phyloP scores from a whole-genome alignment of 1,140 invertebrate genomes.

The Drosophila cardini region DNA sequence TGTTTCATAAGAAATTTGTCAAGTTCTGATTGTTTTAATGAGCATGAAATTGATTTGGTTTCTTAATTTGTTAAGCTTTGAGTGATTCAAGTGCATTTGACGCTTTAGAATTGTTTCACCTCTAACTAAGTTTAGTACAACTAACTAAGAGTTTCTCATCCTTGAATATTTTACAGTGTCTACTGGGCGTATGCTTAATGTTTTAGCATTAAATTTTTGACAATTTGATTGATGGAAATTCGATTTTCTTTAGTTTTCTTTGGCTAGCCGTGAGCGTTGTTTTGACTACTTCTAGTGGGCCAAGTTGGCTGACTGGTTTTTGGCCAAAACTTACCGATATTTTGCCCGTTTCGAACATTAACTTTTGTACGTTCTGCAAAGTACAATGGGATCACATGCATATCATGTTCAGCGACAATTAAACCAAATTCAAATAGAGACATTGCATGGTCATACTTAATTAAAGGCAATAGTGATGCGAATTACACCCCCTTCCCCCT shows the following conservation, averaged over 20 bases:
- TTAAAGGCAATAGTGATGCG: slow-evolving; percentile 35
- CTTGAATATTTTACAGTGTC: slow-evolving; percentile 6
- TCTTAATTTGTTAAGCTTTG: slow-evolving; percentile 18
- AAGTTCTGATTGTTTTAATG: slow-evolving; percentile 33
- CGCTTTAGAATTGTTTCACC: slow-evolving; percentile 30
- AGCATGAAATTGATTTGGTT: slow-evolving; percentile 44
- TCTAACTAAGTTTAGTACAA: too few relatives aligned
- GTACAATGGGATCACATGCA: slow-evolving; percentile 51
- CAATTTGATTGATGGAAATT: slow-evolving; percentile 21
- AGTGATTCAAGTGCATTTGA: slow-evolving; percentile 46
- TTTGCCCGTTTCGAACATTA: slow-evolving; percentile 84
- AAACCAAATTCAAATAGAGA: slow-evolving; percentile 45
- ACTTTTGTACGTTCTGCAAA: slow-evolving; percentile 84
- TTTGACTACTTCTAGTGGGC: slow-evolving; percentile 8
- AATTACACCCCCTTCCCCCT: neutral
- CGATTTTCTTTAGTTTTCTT: neutral
- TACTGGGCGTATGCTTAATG: slow-evolving; percentile 31
- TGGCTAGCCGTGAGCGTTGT: slow-evolving; percentile 28
- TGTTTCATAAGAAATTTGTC: too few relatives aligned
- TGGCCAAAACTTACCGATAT: slow-evolving; percentile 80
- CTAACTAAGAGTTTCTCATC: neutral
- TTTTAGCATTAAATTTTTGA: slow-evolving; percentile 25
- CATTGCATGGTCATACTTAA: slow-evolving; percentile 50
- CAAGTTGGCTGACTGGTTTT: slow-evolving; percentile 1
- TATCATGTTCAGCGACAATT: slow-evolving; percentile 63